Evolutionary conservation across 2,888 invertebrate genomes (phyloP), one percentile per base, ranked within the genome.

Genomic region (Matsumyia berberina): DNA sequence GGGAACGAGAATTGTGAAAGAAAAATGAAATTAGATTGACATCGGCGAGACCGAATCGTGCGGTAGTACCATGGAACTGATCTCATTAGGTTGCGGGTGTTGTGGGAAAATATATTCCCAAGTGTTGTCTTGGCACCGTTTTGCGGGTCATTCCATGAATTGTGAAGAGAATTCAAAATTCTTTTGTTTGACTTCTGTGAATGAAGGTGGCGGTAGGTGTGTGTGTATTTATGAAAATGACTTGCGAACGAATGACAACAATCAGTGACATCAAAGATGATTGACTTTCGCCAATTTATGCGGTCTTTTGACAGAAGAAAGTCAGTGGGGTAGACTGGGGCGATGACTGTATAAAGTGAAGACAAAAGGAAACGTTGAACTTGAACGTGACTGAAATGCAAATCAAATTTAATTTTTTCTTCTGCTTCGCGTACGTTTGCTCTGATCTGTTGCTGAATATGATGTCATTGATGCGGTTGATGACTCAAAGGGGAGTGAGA

Each of bases 1-100:
- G 44, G 4, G 39, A 17, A 51, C 44, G n/a, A 37, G 39, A 53
- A 53, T 42, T 39, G 39, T 7, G 39, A 29, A 55, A 67, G 17
- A 46, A 62, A 35, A 33, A 53, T n/a, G 31, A 17, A 55, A 44
- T 55, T 15, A 42, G 55, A 69, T 53, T 67, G 66, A 51, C 67
- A 44, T 67, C 67, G 8, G 2, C 4, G 11, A 46, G 35, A 17
- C 24, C n/a, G 15, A 31, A 67, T 17, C 53, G 53, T 67, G 67
- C 53, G 39, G 33, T 0, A 55, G 39, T n/a, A 4, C 12, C 60
- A 5, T 15, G 67, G 31, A 53, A 42, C 12, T 17, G 39, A 33
- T n/a, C 53, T 42, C 42, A 67, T 67, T 67, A 29, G 9, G 55
- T 19, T 55, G 35, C 35, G 35, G 33, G 55, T 33, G 55, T 19